A percentile compares a stretch with the other conserved stretches of the same genome.
Conservation (phyloP, 2,113 vertebrate species). For the Progne subis region DNA sequence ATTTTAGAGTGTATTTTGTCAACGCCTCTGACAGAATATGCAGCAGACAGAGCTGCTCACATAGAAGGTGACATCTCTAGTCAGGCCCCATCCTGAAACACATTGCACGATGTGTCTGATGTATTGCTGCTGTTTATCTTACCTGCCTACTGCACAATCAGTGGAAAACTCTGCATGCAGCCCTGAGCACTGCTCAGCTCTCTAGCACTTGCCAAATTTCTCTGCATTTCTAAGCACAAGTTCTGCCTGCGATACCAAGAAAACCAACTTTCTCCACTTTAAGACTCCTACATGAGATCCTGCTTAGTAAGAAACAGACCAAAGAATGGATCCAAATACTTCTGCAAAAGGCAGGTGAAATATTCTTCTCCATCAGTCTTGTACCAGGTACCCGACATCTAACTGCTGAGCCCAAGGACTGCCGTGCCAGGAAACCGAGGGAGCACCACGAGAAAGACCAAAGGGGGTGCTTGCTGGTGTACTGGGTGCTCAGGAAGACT, state of each 20-base stretch:
- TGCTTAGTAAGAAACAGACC: neutral
- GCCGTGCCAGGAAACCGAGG: neutral
- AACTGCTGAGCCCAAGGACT: neutral
- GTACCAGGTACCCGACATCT: neutral
- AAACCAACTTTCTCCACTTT: neutral
- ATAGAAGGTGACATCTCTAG: neutral
- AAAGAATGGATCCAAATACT: neutral
- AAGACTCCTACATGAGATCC: neutral
- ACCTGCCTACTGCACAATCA: neutral
- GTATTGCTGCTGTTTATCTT: neutral
- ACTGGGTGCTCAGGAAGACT: neutral
- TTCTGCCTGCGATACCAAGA: rapidly evolving
- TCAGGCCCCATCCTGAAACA: neutral
- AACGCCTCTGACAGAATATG: neutral
- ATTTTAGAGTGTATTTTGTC: neutral
- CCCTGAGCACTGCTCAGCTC: neutral
- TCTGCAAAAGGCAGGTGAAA: neutral
- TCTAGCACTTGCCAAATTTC: neutral
- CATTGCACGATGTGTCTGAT: neutral
- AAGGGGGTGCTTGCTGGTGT: neutral
- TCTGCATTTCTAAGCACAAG: neutral
- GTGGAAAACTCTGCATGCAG: neutral
- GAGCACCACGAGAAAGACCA: neutral
- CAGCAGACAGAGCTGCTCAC: neutral
- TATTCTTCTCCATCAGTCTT: neutral